A percentile compares a stretch with the other conserved stretches of the same genome.
phyloP scores from a whole-genome alignment of 2,113 vertebrate species.

The Leucoraja erinaceus region DNA sequence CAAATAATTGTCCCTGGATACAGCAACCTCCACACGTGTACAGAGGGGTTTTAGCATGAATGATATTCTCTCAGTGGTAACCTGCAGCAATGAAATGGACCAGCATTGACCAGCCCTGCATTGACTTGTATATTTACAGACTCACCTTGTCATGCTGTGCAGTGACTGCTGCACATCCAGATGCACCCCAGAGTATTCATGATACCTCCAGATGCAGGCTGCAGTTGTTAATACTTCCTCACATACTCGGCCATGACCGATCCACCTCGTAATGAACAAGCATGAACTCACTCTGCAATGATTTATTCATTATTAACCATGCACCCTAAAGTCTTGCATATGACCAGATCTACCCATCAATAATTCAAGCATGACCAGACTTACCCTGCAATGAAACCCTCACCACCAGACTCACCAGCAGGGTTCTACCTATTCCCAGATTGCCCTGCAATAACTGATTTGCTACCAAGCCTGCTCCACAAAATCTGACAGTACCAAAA shows the following conservation, averaged over 20 bases:
- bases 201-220: background rate
- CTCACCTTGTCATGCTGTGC: background rate
- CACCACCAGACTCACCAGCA: too few species aligned
- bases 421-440: too few species aligned
- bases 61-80: background rate
- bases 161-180: background rate
- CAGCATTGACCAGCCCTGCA: too few species aligned
- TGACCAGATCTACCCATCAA: too few species aligned
- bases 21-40: background rate
- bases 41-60: background rate
- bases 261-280: background rate
- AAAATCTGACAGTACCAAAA: too few species aligned
- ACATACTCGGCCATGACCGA: background rate
- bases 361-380: too few species aligned
- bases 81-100: background rate
- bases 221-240: background rate
- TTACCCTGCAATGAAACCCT: too few species aligned
- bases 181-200: background rate
- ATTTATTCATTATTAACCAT: background rate
- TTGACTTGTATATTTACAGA: too few species aligned
- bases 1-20: background rate
- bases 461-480: too few species aligned
- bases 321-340: background rate
- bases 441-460: too few species aligned
- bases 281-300: background rate